Base-by-base conservation (phyloP, 2,797 vertebrate genomes). In the Myioborus melanocephalus region DNA sequence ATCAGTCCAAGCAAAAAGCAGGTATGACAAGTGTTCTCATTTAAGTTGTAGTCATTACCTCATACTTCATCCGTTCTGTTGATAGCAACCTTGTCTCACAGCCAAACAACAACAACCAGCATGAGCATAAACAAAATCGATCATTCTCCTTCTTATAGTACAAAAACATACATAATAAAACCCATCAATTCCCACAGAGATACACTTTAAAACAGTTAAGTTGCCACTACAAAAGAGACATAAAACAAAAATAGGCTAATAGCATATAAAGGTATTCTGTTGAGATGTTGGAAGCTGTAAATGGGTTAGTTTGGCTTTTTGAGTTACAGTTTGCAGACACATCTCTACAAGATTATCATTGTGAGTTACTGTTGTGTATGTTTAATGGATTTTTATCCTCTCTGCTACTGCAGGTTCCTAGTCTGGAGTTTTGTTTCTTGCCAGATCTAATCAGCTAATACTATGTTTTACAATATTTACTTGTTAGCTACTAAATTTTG, bases 41-140 rank as follows among this genome's bases (percentile, higher is more conserved):
- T 92, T 78, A 92, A 94, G 92, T 72, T 89, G 95, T 80, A 97
- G 89, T 83, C 90, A 87, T 95, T 97, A 97, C 96, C 91, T 97
- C 97, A 97, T 95, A 91, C 92, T 94, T 95, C 94, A 84, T 84
- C 55, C 91, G 57, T 89, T 95, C 60, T 52, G 95, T 88, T 96
- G 96, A 96, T 96, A 95, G 97, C 96, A 97, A 96, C 97, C 96
- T 93, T 96, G 96, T 96, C 95, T 96, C 11, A 20, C 60, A 96
- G 97, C 96, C 97, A 97, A 97, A 94, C 90, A 97, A 96, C 97
- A 97, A 92, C 87, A 28, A 89, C 83, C 47, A 79, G 72, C 81
- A 89, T 59, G 96, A 97, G 72, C 84, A 94, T 70, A 97, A 97
- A 96, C 77, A 96, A 92, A 97, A 97, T 82, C 20, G n/a, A 94